Evolutionary conservation across 2,888 invertebrate genomes (phyloP).

Genomic region (Phaedon cochleariae): DNA sequence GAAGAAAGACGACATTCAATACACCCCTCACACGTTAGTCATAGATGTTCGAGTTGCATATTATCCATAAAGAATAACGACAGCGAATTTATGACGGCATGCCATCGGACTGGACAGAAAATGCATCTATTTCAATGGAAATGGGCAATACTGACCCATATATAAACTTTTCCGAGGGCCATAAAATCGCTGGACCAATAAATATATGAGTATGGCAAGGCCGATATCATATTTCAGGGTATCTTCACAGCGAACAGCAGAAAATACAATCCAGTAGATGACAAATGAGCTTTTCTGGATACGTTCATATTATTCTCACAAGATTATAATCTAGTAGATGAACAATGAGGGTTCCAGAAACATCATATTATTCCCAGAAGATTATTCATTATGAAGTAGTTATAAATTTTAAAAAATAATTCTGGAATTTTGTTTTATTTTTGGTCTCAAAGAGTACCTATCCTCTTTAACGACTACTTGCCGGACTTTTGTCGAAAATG

Average conservation of each 20-base stretch:
- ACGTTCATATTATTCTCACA: too few relatives aligned
- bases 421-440: too few relatives aligned
- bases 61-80: conserved; percentile 17
- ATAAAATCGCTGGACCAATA: conserved; percentile 9
- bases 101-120: conserved; percentile 13
- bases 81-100: conserved; percentile 17
- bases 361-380: too few relatives aligned
- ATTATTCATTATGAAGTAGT: too few relatives aligned
- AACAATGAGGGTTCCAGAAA: too few relatives aligned
- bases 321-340: too few relatives aligned
- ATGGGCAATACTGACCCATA: conserved; percentile 14
- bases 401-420: too few relatives aligned
- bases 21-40: conserved; percentile 22
- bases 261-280: too few relatives aligned
- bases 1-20: conserved; percentile 16
- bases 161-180: conserved; percentile 16
- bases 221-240: neutral
- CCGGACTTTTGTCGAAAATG: neutral
- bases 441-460: neutral
- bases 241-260: neutral
- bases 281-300: too few relatives aligned
- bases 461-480: neutral
- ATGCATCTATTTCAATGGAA: conserved; percentile 20
- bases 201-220: neutral
- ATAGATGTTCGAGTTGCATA: conserved; percentile 13